Conservation (phyloP, 2,113 vertebrate species). For the Lophura nycthemera region DNA sequence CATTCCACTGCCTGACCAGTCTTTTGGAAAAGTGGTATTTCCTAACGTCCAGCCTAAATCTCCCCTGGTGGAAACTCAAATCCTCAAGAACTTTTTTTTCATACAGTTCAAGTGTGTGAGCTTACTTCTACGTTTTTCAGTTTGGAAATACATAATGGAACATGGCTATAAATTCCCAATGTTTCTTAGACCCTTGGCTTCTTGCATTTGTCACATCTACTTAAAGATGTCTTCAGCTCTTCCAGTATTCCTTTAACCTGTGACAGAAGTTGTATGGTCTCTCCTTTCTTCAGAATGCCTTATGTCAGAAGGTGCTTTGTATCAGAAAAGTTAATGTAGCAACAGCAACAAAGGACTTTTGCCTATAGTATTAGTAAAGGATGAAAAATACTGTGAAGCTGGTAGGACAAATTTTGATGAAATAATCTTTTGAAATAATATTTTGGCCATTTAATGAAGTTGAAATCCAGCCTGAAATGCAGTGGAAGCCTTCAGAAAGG, state of each 20-base stretch:
- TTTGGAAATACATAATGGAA: neutral
- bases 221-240: neutral
- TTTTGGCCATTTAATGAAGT: neutral
- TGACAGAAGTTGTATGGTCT: neutral
- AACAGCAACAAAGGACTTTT: neutral
- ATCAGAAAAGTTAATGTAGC: neutral
- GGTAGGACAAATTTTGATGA: neutral
- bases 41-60: too few relatives aligned
- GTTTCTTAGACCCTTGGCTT: neutral
- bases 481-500: neutral
- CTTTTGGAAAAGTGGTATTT: too few relatives aligned
- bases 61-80: too few relatives aligned
- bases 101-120: neutral
- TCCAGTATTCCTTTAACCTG: neutral
- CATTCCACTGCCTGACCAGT: too few relatives aligned
- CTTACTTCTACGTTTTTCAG: neutral
- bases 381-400: neutral
- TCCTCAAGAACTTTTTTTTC: neutral
- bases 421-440: neutral
- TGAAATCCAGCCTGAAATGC: neutral
- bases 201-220: neutral
- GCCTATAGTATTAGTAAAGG: neutral
- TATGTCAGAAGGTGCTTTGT: neutral
- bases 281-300: neutral
- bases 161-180: neutral